phyloP scores from a whole-genome alignment of 2,797 vertebrate species.

The Sebastes matsubarae region DNA sequence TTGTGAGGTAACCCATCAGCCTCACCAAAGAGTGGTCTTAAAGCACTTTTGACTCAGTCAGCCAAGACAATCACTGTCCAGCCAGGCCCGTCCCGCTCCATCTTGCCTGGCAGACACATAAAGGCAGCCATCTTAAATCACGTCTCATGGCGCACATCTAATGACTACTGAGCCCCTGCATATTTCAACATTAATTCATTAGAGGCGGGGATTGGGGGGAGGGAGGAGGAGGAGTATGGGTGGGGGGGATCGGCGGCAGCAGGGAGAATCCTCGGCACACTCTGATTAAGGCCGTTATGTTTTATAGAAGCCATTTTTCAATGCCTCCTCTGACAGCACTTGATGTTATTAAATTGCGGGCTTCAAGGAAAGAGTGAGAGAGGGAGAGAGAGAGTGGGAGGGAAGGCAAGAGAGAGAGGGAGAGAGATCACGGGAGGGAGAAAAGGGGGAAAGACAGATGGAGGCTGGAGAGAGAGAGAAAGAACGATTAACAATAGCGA shows the following conservation, averaged over 20 bases:
- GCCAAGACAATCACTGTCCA: slow-evolving; percentile 69
- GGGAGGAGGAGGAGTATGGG: slow-evolving; percentile 11
- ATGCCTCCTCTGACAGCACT: slow-evolving; percentile 96
- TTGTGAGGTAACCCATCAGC: slow-evolving; percentile 17
- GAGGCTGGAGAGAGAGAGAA: slow-evolving; percentile 65
- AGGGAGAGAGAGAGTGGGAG: slow-evolving; percentile 37
- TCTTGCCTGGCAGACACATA: slow-evolving; percentile 76
- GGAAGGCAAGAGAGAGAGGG: slow-evolving; percentile 22
- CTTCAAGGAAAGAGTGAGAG: slow-evolving; percentile 86
- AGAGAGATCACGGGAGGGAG: slow-evolving; percentile 54
- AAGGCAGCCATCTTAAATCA: slow-evolving; percentile 85
- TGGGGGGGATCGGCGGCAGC: slow-evolving; percentile 72
- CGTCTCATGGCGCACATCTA: slow-evolving; percentile 88
- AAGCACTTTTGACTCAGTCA: slow-evolving; percentile 55
- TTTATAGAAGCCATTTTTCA: slow-evolving; percentile 99
- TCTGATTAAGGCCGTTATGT: slow-evolving; percentile 98
- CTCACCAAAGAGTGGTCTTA: slow-evolving; percentile 29
- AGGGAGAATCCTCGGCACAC: slow-evolving; percentile 87
- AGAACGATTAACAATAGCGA: slow-evolving; percentile 75
- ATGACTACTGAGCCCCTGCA: slow-evolving; percentile 96
- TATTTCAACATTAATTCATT: slow-evolving; percentile 97
- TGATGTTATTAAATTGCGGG: slow-evolving; percentile 97
- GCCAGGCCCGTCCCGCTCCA: slow-evolving; percentile 65
- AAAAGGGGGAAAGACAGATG: slow-evolving; percentile 68
- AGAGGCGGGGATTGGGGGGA: slow-evolving; percentile 87